Evolutionary conservation across 2,797 vertebrate genomes (phyloP).

Genomic region (Sebastolobus alascanus): DNA sequence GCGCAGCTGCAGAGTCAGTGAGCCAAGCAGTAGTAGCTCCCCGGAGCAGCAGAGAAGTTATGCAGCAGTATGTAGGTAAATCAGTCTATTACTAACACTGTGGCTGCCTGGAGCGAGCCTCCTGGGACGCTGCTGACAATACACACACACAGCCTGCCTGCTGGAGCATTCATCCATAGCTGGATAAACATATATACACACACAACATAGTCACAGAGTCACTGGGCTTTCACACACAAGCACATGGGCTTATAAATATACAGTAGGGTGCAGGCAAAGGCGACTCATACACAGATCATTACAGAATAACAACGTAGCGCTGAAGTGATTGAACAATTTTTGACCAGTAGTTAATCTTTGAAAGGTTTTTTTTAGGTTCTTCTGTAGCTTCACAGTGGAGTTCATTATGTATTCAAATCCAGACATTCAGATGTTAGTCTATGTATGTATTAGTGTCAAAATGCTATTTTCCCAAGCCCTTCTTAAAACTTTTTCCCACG

Average conservation of each 20-base stretch:
- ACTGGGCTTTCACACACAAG: conserved; percentile 36
- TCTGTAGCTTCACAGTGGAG: no score
- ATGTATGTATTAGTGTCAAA: no score
- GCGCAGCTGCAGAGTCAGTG: conserved; percentile 46
- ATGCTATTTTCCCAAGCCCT: no score
- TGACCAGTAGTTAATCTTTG: not conserved
- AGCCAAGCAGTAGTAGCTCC: conserved; percentile 54
- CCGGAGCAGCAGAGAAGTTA: conserved; percentile 61
- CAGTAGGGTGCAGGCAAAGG: conserved; percentile 2
- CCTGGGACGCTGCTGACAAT: conserved; percentile 68
- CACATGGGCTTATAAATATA: conserved; percentile 44
- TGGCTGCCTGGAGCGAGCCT: conserved; percentile 62
- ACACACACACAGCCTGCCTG: conserved; percentile 66
- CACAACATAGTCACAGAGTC: conserved; percentile 32
- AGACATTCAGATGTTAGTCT: no score
- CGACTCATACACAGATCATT: conserved; percentile 5
- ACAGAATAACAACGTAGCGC: not conserved
- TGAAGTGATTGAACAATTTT: not conserved
- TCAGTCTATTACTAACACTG: conserved; percentile 74
- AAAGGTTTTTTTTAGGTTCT: no score
- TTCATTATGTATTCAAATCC: no score
- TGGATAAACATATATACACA: conserved; percentile 62
- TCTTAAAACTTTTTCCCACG: no score
- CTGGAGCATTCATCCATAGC: conserved; percentile 65
- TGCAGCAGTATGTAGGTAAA: conserved; percentile 72